A percentile compares a stretch with the other conserved stretches of the same genome.
phyloP scores from a whole-genome alignment of 2,888 invertebrate species.

The Elysia crispata region DNA sequence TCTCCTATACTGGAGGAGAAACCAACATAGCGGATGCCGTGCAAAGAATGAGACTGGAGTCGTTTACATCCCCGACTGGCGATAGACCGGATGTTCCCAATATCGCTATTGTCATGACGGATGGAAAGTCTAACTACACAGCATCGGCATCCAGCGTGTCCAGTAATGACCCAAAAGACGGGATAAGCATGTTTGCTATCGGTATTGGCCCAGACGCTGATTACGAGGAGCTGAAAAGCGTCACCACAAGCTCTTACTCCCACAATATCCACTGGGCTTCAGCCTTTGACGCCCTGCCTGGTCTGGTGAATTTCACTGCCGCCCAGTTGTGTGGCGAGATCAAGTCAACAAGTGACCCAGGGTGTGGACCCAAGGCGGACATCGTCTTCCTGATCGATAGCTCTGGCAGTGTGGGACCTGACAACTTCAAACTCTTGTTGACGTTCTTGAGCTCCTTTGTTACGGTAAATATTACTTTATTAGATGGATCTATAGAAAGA shows the following conservation, averaged over 20 bases:
- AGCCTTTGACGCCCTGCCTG: constrained; percentile 65
- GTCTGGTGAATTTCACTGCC: constrained; percentile 60
- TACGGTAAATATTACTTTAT: no score
- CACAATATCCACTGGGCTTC: constrained; percentile 69
- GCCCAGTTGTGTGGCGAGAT: constrained; percentile 61
- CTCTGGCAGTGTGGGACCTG: constrained; percentile 67
- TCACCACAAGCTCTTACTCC: constrained; percentile 40
- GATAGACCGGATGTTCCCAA: constrained; percentile 64
- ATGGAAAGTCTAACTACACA: constrained; percentile 63
- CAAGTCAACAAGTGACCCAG: constrained; percentile 18
- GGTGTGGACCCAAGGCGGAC: constrained; percentile 66
- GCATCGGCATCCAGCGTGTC: constrained; percentile 57
- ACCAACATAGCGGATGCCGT: constrained; percentile 66
- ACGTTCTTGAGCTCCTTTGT: constrained; percentile 62
- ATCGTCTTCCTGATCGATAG: constrained; percentile 72
- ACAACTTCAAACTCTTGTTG: constrained; percentile 66
- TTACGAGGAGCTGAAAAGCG: neutral
- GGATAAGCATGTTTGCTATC: constrained; percentile 10
- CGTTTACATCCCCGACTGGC: constrained; percentile 59
- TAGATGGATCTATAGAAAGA: no score
- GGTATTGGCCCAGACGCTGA: neutral
- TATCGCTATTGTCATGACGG: constrained; percentile 67
- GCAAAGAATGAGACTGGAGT: constrained; percentile 52
- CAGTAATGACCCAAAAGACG: constrained; percentile 56
- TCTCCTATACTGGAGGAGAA: constrained; percentile 54